Base-by-base conservation (phyloP, 1,140 invertebrate genomes). In the Drosophila tropicalis region DNA sequence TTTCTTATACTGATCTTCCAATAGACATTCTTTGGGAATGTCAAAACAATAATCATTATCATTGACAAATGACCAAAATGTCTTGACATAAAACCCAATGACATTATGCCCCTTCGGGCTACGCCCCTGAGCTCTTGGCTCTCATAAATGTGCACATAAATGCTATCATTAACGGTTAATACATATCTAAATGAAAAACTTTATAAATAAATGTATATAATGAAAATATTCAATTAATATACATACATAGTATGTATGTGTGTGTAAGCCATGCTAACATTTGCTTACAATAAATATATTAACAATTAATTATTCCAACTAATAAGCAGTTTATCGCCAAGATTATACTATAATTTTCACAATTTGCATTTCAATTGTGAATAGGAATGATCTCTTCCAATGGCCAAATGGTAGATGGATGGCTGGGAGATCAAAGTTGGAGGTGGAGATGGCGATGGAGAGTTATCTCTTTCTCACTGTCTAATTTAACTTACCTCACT, bases 401-500 rank as follows among this genome's bases (percentile, higher is more conserved):
- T 5, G 1, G 10, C 17, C n/a, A 22, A 22, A 22, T 51, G 19
- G 57, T 39, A 61, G 29, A 36, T 56, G 15, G 56, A 51, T 56
- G 9, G 55, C 29, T 19, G 44, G 10, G 17, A 51, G 44, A 22
- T 51, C 44, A 51, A 19, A 22, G 44, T 17, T 19, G 47, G 51
- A 32, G 40, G 6, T 61, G 32, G 9, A 51, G 40, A 6, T 55
- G 19, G 9, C 9, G 60, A 22, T 15, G 25, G 25, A 22, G 17
- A 68, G 40, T 15, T 56, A 54, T 44, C 55, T 44, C 55, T 67
- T n/a, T n/a, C n/a, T 75, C 60, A 29, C 62, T 56, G 41, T 15
- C 32, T 57, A 63, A 86, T 84, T 86, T 80, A 63, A 86, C 83
- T 86, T 86, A 86, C 83, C 83, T 86, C 83, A 86, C 68, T 70